A percentile compares a stretch with the other conserved stretches of the same genome.
Evolutionary conservation across 2,797 vertebrate genomes (phyloP).

Genomic region (Limnodromus scolopaceus): DNA sequence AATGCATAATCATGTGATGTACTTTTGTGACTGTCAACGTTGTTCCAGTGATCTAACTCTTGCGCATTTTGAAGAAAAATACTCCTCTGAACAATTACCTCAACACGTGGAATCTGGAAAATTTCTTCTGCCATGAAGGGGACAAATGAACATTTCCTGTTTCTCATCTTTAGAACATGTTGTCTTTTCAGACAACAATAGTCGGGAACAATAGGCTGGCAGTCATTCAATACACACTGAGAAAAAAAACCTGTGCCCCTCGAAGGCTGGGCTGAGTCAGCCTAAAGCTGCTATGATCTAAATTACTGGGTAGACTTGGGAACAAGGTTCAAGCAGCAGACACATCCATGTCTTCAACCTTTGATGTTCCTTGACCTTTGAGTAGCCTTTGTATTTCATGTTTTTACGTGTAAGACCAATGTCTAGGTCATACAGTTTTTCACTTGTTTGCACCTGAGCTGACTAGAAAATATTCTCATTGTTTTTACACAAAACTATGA

Average conservation of each 20-base stretch:
- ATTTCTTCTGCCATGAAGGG: constrained; percentile 71
- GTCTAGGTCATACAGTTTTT: constrained; percentile 13
- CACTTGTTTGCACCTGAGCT: constrained; percentile 1
- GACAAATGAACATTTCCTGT: constrained; percentile 80
- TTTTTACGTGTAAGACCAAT: background rate
- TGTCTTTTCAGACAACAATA: constrained; percentile 83
- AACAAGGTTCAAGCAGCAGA: constrained; percentile 68
- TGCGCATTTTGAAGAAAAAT: constrained; percentile 43
- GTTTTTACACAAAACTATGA: background rate
- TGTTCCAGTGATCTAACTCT: constrained; percentile 28
- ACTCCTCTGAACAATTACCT: constrained; percentile 71
- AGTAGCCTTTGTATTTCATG: constrained; percentile 21
- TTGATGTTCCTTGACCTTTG: constrained; percentile 61
- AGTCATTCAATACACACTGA: constrained; percentile 47
- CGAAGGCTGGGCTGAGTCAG: constrained; percentile 72
- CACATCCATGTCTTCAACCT: constrained; percentile 49
- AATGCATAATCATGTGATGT: background rate
- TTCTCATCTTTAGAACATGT: constrained; percentile 82
- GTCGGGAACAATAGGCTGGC: constrained; percentile 83
- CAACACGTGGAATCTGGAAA: constrained; percentile 77
- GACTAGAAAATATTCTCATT: background rate
- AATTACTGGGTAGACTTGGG: constrained; percentile 34
- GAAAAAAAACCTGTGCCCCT: constrained; percentile 51
- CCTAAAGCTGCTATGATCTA: constrained; percentile 54
- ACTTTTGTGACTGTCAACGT: background rate